Base-by-base conservation (phyloP, 2,113 vertebrate genomes). In the Zosterops pallidus region DNA sequence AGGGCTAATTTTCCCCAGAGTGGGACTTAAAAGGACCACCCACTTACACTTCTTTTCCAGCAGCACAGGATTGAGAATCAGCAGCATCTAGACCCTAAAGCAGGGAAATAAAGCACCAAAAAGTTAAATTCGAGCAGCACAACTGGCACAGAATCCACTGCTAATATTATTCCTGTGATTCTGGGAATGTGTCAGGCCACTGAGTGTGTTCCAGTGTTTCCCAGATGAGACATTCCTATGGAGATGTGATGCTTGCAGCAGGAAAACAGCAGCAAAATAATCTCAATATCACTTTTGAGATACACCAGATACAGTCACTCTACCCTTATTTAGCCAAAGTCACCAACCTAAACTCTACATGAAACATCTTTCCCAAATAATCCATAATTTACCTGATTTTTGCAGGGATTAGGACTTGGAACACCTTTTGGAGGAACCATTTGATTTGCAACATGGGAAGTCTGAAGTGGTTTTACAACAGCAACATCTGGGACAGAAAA, bases 401-500 rank as follows among this genome's bases (percentile, higher is more conserved):
- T 95, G 59, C 50, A 83, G 49, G 76, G 2, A 11, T 21, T 72
- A 14, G 31, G 26, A 37, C 31, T 31, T 7, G 29, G 55, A 78
- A 52, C 39, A 28, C 49, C 37, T 59, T 83, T 93, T 28, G 1
- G 91, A 80, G 89, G 68, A 92, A 56, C 22, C 94, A 96, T 89
- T 81, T 84, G 95, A 68, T 97, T 97, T 63, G 28, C 80, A 71
- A 80, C 76, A 2, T 96, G 49, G 0, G 86, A 97, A 46, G 80
- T 86, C 31, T 97, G 95, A 63, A 97, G 96, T 5, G 96, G 96
- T 59, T 93, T 97, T 47, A 68, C 29, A 55, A 19, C 56, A 74
- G 72, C 56, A 94, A 80, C 13, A 41, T 76, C 95, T 94, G 42
- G 64, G 33, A 55, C 8, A 78, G 60, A 9, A 62, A 56, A 69